Base-by-base conservation (phyloP, 2,888 invertebrate genomes). In the Lycia hirtaria region DNA sequence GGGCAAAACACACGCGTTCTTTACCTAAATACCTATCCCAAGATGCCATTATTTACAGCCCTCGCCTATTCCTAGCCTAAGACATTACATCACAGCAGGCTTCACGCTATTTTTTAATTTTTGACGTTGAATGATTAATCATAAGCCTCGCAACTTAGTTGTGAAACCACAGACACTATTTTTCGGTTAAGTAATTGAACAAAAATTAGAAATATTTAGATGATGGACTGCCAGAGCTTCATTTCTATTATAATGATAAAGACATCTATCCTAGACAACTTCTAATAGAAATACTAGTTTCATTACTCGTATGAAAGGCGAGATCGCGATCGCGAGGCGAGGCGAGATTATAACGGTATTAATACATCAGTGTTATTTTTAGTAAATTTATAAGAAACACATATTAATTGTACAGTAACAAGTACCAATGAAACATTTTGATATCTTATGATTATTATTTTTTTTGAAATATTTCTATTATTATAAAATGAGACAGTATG, bases 61-160 rank as follows among this genome's bases (percentile, higher is more conserved):
- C 40, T 19, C 22, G 40, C 61, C 51, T 56, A 55, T 60, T 49
- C 64, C 53, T 48, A 55, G 53, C 49, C 55, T 67, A 65, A 49
- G 54, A 55, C 60, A 53, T 57, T 67, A 65, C 61, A 62, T 35
- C 64, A 60, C 60, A 60, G 64, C 24, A 53, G 60, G 17, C 12
- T 37, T 17, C 33, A 43, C 12, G n/a, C n/a, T 32, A 20, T 20
- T 51, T 43, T 9, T 26, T 24, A 33, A 14, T 2, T 1, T 7
- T 4, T 32, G 32, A 14, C 32, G 30, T 4, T 3, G 12, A 14
- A 6, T 32, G 32, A 10, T 32, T 32, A n/a, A n/a, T n/a, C n/a
- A n/a, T n/a, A n/a, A n/a, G n/a, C n/a, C n/a, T 32, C 14, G 2
- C 14, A 2, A 32, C 32, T 6, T 14, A 14, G 14, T 38, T 38